Evolutionary conservation across 2,888 invertebrate species (phyloP), one percentile per base, ranked within the genome.

Genomic region (Drosophila stalkeri): DNA sequence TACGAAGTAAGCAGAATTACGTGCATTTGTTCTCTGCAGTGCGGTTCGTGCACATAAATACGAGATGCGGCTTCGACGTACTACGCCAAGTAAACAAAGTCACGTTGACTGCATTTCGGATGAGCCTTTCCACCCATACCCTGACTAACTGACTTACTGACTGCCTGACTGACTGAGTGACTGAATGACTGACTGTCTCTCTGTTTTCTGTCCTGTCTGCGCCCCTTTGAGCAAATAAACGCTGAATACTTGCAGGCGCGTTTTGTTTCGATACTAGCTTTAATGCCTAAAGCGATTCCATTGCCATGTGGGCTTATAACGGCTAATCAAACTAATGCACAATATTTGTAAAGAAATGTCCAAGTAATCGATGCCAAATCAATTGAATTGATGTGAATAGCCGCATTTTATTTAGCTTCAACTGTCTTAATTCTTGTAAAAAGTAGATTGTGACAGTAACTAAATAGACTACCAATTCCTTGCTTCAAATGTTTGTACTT

Each of bases 1-100:
- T 74, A 81, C 81, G 72, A 80, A 88, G 91, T 89, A 85, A 85
- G 88, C 89, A 89, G 81, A 90, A 90, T 86, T 91, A 90, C 90
- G 90, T 91, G 91, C 91, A 82, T 87, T 91, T 91, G 91, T 90
- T 90, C 88, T 86, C 84, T 81, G 86, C 86, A 86, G 74, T 83
- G 83, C 71, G 68, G 76, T 80, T 81, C 91, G 90, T 91, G 86
- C 86, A 91, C 90, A 91, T 89, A 90, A 90, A 89, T 86, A 83
- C 86, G 81, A 81, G 68, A 61, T 71, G 73, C 61, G 70, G 49
- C 63, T 61, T 18, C 73, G 62, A 70, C 67, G 63, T 75, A 63
- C 74, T 75, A 63, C 82, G 79, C 71, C 76, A 76, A 64, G 82
- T 87, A 82, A 87, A 88, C 86, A 86, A 80, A 73, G 86, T 66